These are phyloP conservation scores for Platalea minor DNA, from an alignment of 2,797 vertebrate species.

Conservation along the genomic window DNA sequence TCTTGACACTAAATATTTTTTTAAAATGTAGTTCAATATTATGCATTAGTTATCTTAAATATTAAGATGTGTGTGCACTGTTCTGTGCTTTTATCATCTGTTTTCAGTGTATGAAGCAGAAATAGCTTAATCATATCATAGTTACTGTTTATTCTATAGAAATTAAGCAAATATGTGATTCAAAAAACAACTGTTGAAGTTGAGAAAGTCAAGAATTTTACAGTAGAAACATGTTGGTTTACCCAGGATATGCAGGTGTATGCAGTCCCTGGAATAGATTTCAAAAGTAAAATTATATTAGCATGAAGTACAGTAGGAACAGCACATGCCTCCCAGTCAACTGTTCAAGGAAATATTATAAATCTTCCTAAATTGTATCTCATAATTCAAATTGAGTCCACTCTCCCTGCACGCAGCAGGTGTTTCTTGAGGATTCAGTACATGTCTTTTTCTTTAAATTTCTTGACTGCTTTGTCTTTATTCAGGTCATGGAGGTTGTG, in stretches of 20 bases:
- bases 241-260: not conserved
- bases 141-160: not conserved
- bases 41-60: not conserved
- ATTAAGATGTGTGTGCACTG: not conserved
- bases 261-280: not conserved
- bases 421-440: not conserved
- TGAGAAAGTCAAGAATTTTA: not conserved
- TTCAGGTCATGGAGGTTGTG: not conserved
- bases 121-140: not conserved
- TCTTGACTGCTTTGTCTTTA: not conserved
- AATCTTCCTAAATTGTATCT: not conserved
- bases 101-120: not conserved
- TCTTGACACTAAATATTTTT: not conserved
- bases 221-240: not conserved
- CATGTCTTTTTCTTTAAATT: not conserved
- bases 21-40: not conserved
- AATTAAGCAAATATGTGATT: not conserved
- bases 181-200: not conserved
- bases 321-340: not conserved
- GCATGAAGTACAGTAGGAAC: not conserved
- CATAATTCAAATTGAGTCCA: not conserved
- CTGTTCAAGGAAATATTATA: not conserved
- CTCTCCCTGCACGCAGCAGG: not conserved
- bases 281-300: not conserved
- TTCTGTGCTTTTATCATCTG: not conserved